These are phyloP conservation scores for Drosophila dunni DNA, from an alignment of 1,140 invertebrate species.

Conservation along the genomic window DNA sequence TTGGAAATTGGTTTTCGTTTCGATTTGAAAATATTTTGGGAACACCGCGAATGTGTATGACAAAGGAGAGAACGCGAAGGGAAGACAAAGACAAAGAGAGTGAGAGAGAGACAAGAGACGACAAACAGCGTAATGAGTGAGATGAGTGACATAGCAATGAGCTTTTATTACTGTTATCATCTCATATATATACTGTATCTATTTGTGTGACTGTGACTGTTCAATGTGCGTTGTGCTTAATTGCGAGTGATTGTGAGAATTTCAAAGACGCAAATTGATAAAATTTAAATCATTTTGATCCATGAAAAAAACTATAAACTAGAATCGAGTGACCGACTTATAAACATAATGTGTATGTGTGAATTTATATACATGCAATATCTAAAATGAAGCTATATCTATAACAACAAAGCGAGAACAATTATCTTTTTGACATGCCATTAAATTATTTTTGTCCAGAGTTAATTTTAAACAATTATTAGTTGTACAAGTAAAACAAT, in stretches of 20 bases:
- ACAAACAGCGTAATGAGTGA: slow-evolving; percentile 59
- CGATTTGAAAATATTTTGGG: slow-evolving; percentile 46
- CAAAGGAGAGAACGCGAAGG: slow-evolving; percentile 34
- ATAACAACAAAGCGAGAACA: not conserved
- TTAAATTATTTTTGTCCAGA: no score
- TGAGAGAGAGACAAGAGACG: slow-evolving; percentile 48
- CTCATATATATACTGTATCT: slow-evolving; percentile 10
- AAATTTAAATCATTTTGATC: not conserved
- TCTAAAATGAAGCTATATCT: slow-evolving; percentile 2
- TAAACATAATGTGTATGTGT: not conserved
- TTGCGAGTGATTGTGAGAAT: slow-evolving; percentile 8
- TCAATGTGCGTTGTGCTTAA: slow-evolving; percentile 22
- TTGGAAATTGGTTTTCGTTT: slow-evolving; percentile 34
- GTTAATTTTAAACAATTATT: no score
- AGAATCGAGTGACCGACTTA: not conserved
- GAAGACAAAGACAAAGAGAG: slow-evolving; percentile 44
- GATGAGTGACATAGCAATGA: slow-evolving; percentile 49
- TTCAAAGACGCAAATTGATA: not conserved
- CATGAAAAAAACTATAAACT: slow-evolving; percentile 3
- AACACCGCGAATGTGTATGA: slow-evolving; percentile 27
- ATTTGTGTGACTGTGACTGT: slow-evolving; percentile 20
- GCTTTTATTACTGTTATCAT: slow-evolving; percentile 17
- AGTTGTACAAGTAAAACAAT: no score
- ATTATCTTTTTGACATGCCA: slow-evolving; percentile 13
- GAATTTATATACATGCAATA: slow-evolving; percentile 13